Base-by-base conservation (phyloP, 1,140 invertebrate genomes). In the Neodiprion pinetum region DNA sequence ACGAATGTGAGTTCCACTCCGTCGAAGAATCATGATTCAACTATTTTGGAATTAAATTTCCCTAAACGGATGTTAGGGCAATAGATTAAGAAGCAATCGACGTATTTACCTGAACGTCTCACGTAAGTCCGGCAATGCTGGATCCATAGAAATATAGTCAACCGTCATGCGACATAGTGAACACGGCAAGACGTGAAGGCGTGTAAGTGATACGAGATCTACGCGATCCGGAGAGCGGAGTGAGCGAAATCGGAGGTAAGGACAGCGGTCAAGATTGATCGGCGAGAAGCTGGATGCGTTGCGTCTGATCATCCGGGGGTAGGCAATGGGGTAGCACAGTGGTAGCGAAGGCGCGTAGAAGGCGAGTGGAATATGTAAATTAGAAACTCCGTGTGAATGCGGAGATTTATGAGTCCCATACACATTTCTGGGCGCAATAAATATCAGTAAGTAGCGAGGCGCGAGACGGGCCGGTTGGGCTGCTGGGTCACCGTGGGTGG, bases 361-460 rank as follows among this genome's bases (percentile, higher is more conserved):
- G 74, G 71, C 73, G 67, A 72, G 79, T 72, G 78, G 85, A 81
- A 86, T 87, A 88, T 86, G 86, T 88, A 87, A 87, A 88, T 88
- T 87, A 87, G 86, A 84, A 87, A 85, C 85, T 83, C 78, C 84
- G 84, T 86, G 84, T 88, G 86, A 88, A 88, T 87, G 85, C 86
- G 82, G 84, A 86, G 86, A 88, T 88, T 88, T 87, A 88, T 88
- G 84, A 82, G 80, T 81, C 79, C 82, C 81, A 81, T 87, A 87
- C 86, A 84, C 85, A 87, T 87, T 88, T 87, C 84, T 87, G 85
- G 83, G 81, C 82, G 85, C 82, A 87, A 88, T 85, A 88, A 88
- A 87, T 87, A 88, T 87, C 84, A 85, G 86, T 87, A 88, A 88
- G 86, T 87, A 88, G 86, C 84, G 80, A 81, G 81, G 81, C 80